A percentile compares a stretch with the other conserved stretches of the same genome.
These are phyloP conservation scores for Drosophila affinis DNA, from an alignment of 2,888 invertebrate species.

Conservation along the genomic window DNA sequence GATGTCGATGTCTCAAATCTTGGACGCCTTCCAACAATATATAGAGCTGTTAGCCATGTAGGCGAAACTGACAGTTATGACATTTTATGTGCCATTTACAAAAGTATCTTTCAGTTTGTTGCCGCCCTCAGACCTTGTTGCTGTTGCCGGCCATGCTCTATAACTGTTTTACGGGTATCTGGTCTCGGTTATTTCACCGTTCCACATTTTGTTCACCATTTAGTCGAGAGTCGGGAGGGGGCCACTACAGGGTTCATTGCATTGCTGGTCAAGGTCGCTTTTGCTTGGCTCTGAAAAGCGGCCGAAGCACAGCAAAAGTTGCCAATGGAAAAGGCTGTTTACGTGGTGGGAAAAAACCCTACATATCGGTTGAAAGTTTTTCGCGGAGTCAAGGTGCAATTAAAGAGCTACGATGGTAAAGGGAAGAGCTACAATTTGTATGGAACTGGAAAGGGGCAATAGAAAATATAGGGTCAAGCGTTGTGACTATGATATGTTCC, in stretches of 20 bases:
- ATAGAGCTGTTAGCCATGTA: conserved; percentile 39
- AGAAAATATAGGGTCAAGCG: too few species aligned
- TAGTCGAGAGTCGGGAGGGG: conserved; percentile 12
- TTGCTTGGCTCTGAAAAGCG: conserved; percentile 50
- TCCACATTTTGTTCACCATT: conserved; percentile 26
- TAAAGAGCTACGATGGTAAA: background rate
- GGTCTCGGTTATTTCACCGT: conserved; percentile 42
- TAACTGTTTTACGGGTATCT: conserved; percentile 37
- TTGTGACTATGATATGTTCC: too few species aligned
- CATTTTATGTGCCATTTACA: conserved; percentile 69
- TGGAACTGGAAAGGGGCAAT: too few species aligned
- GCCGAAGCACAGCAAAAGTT: background rate
- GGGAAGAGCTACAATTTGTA: too few species aligned
- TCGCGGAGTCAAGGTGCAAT: background rate
- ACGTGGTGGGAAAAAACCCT: background rate
- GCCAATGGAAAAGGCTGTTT: background rate
- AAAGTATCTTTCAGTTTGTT: conserved; percentile 38
- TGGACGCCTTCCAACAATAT: conserved; percentile 51
- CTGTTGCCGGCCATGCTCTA: conserved; percentile 31
- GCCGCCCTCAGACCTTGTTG: background rate
- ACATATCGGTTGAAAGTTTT: background rate
- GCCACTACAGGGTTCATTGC: conserved; percentile 67
- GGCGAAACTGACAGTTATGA: conserved; percentile 67
- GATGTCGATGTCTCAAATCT: conserved; percentile 34
- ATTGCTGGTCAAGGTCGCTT: conserved; percentile 72